Conservation (phyloP, 23 tunicate species). For the Aplidium turbinatum region DNA sequence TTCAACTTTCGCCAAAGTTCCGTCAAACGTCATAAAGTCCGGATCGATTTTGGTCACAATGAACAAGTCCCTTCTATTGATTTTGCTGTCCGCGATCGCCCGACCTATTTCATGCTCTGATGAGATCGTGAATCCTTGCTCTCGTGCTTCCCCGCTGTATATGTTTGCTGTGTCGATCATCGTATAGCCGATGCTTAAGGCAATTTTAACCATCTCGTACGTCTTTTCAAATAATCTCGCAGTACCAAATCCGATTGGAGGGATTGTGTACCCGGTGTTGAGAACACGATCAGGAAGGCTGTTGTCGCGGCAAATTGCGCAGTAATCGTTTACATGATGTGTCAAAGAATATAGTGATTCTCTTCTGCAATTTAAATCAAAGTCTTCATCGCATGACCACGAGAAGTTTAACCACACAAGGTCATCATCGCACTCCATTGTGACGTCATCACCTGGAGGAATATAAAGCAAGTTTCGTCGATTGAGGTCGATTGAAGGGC, state of each 20-base stretch:
- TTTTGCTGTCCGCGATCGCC: conserved; percentile 30
- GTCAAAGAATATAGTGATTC: not conserved
- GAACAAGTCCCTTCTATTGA: conserved; percentile 28
- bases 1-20: conserved; percentile 20
- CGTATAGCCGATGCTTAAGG: conserved; percentile 53
- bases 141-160: conserved; percentile 27
- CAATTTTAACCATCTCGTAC: conserved; percentile 18
- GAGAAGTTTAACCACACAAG: not conserved
- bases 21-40: conserved; percentile 4
- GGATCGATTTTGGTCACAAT: conserved; percentile 33
- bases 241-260: conserved; percentile 56
- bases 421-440: conserved; percentile 3
- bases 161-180: conserved; percentile 45
- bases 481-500: not conserved
- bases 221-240: conserved; percentile 19
- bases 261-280: conserved; percentile 49
- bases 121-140: not conserved
- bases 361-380: not conserved
- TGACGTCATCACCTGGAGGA: conserved; percentile 7
- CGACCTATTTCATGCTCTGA: conserved; percentile 38
- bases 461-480: conserved; percentile 39
- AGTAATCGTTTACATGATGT: not conserved
- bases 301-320: not conserved
- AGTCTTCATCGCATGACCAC: conserved; percentile 1
- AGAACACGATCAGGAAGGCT: not conserved